Percentiles rank a stretch among this genome's conserved stretches.
phyloP scores from a whole-genome alignment of 2,797 vertebrate species.

The Ataeniobius toweri region DNA sequence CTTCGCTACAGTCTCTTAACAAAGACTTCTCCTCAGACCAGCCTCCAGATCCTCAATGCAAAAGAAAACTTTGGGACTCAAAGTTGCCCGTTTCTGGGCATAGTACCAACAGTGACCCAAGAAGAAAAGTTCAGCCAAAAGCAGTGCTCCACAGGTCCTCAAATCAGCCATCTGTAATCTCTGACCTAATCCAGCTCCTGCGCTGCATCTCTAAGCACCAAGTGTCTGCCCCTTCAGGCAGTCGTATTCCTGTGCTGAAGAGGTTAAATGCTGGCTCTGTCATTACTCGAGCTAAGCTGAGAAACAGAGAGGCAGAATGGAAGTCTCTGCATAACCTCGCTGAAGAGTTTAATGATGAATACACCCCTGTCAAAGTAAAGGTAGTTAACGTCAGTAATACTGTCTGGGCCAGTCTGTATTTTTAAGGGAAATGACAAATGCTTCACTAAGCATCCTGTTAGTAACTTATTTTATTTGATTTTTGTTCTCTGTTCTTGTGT shows the following conservation, averaged over 20 bases:
- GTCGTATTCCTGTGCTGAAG: slow-evolving; percentile 76
- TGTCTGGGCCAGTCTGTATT: slow-evolving; percentile 6
- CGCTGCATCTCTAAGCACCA: slow-evolving; percentile 64
- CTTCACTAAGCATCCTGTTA: slow-evolving; percentile 7
- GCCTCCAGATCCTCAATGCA: slow-evolving; percentile 31
- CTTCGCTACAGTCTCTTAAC: slow-evolving; percentile 73
- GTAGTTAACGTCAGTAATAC: slow-evolving; percentile 57
- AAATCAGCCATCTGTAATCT: slow-evolving; percentile 66
- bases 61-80: slow-evolving; percentile 43
- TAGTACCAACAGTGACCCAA: slow-evolving; percentile 19
- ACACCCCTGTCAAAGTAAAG: slow-evolving; percentile 72
- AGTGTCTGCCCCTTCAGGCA: slow-evolving; percentile 61
- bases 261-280: slow-evolving; percentile 29
- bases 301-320: slow-evolving; percentile 48
- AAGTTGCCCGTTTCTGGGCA: slow-evolving; percentile 34
- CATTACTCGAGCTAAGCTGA: slow-evolving; percentile 29
- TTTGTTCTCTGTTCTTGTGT: slow-evolving; percentile 23
- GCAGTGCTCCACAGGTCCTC: slow-evolving; percentile 36
- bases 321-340: slow-evolving; percentile 75
- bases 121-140: slow-evolving; percentile 53
- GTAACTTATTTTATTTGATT: slow-evolving; percentile 14
- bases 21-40: slow-evolving; percentile 51
- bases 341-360: slow-evolving; percentile 82
- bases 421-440: slow-evolving; percentile 10
- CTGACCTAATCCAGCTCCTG: slow-evolving; percentile 75